Conservation (phyloP, 2,113 vertebrate species). For the Antechinus flavipes region DNA sequence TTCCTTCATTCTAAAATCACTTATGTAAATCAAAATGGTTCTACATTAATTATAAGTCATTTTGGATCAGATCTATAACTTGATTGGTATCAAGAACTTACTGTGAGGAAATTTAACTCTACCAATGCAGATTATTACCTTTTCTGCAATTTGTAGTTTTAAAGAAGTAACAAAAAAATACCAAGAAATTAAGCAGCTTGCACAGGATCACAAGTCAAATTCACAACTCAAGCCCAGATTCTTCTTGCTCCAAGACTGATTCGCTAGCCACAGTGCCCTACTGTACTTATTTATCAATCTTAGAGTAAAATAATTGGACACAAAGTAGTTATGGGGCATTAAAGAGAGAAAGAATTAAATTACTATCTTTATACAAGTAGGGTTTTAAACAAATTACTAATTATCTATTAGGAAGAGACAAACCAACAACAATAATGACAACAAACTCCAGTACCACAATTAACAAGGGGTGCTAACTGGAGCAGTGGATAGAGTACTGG, state of each 20-base stretch:
- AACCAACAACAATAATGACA: not conserved
- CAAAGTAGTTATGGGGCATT: not conserved
- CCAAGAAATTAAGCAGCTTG: not conserved
- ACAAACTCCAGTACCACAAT: not conserved
- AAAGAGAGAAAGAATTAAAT: not conserved
- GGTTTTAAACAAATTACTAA: not conserved
- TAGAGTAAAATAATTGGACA: not conserved
- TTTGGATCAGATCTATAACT: not conserved
- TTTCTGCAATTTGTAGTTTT: not conserved
- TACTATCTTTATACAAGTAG: not conserved
- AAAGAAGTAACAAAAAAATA: not conserved
- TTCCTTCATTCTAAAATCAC: not conserved
- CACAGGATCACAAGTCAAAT: not conserved
- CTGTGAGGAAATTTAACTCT: not conserved
- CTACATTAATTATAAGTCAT: not conserved
- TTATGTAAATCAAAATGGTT: not conserved
- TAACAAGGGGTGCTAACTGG: not conserved
- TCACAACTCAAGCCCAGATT: not conserved
- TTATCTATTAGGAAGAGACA: not conserved
- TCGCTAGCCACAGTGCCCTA: not conserved
- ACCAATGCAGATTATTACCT: not conserved
- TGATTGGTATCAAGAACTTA: not conserved
- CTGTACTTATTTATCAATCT: not conserved
- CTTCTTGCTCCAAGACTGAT: not conserved
- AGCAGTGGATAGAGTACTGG: too few relatives aligned